Evolutionary conservation across 2,113 vertebrate species (phyloP).

Genomic region (Myanophis thanlyinensis): DNA sequence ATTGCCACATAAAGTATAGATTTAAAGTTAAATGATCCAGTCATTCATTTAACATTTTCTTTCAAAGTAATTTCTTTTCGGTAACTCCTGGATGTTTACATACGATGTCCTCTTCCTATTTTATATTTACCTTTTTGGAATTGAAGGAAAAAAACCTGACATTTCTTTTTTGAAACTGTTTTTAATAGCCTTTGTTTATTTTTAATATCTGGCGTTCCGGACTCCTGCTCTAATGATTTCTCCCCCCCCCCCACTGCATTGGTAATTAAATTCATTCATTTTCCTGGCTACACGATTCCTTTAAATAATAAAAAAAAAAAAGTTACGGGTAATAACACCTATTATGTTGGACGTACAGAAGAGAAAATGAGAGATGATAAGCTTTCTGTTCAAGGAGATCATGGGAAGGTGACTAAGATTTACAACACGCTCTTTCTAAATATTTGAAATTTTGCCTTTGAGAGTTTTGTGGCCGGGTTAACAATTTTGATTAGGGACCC

Average conservation of each 20-base stretch:
- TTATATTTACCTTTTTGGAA: constrained; percentile 70
- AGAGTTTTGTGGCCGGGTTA: background rate
- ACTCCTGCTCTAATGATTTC: constrained; percentile 82
- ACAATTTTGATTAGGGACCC: background rate
- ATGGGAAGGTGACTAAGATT: constrained; percentile 28
- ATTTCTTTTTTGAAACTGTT: constrained; percentile 71
- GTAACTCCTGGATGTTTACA: constrained; percentile 62
- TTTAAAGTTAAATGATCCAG: constrained; percentile 77
- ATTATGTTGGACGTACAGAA: constrained; percentile 69
- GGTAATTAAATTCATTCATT: constrained; percentile 90
- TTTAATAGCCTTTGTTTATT: constrained; percentile 81
- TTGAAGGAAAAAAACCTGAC: constrained; percentile 61
- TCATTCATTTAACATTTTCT: constrained; percentile 76
- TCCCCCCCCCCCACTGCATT: constrained; percentile 72
- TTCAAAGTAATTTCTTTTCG: constrained; percentile 71
- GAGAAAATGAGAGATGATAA: constrained; percentile 70
- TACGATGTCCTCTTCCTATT: constrained; percentile 33
- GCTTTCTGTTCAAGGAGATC: constrained; percentile 50
- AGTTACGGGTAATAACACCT: constrained; percentile 80
- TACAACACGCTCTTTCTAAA: constrained; percentile 17
- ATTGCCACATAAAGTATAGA: constrained; percentile 74
- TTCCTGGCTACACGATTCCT: constrained; percentile 77
- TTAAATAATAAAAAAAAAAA: constrained; percentile 83
- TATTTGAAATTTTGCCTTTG: background rate
- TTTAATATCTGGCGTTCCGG: constrained; percentile 79